phyloP scores from a whole-genome alignment of 1,140 invertebrate genomes.

The Prorops nasuta region DNA sequence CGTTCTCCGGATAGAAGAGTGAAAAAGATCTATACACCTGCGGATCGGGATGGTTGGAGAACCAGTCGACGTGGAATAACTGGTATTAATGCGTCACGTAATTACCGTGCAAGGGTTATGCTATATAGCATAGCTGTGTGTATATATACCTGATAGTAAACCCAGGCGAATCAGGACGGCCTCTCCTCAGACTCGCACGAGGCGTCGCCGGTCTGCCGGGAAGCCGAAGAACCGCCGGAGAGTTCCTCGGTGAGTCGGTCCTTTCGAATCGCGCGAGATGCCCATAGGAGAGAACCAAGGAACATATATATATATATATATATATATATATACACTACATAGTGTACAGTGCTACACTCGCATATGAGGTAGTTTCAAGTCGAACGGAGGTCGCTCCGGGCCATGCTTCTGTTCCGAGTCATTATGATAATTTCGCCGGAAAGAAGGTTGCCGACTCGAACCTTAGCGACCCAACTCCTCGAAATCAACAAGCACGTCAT shows the following conservation, averaged over 20 bases:
- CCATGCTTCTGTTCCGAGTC: conserved; percentile 51
- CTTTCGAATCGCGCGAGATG: too few species aligned
- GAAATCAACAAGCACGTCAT: neutral
- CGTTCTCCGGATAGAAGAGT: conserved; percentile 4
- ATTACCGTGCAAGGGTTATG: conserved; percentile 48
- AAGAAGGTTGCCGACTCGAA: conserved; percentile 42
- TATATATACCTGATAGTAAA: too few species aligned
- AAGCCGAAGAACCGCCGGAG: too few species aligned
- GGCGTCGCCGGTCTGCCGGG: too few species aligned
- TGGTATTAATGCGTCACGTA: conserved; percentile 54
- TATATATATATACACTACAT: conserved; percentile 10
- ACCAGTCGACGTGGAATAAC: conserved; percentile 50
- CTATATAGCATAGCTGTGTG: too few species aligned
- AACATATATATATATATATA: conserved; percentile 29
- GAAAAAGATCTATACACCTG: conserved; percentile 46
- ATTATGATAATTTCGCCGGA: conserved; percentile 55
- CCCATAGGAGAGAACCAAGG: too few species aligned
- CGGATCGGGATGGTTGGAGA: conserved; percentile 42
- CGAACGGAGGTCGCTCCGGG: conserved; percentile 28
- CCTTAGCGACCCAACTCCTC: neutral
- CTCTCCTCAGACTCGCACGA: too few species aligned
- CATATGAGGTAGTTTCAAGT: conserved; percentile 20
- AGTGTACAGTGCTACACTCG: neutral
- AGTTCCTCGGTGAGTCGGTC: too few species aligned
- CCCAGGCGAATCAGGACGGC: too few species aligned